Evolutionary conservation across 2,797 vertebrate species (phyloP).

Genomic region (Myripristis murdjan): DNA sequence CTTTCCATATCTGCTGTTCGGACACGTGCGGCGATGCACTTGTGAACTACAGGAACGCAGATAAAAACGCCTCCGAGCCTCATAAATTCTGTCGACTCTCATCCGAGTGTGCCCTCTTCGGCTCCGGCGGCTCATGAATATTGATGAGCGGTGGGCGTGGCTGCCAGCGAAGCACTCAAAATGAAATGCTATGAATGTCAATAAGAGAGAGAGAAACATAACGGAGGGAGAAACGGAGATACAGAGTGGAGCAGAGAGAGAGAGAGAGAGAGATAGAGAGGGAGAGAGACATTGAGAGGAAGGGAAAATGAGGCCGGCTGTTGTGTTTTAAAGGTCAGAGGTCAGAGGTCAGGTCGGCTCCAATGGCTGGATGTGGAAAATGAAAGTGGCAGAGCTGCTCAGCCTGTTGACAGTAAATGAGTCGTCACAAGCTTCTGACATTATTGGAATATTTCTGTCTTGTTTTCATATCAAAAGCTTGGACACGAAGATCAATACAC

Average conservation of each 20-base stretch:
- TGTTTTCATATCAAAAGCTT: neutral
- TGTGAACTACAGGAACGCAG: too few species aligned
- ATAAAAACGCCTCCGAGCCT: neutral
- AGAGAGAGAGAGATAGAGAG: neutral
- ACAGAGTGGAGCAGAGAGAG: neutral
- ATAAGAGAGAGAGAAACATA: constrained; percentile 24
- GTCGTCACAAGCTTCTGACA: too few species aligned
- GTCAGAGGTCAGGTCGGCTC: constrained; percentile 40
- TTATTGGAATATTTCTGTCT: too few species aligned
- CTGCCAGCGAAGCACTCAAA: neutral
- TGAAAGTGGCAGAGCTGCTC: too few species aligned
- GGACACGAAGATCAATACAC: constrained; percentile 2
- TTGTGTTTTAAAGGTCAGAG: constrained; percentile 57
- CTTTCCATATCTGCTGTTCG: neutral
- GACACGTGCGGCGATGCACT: constrained; percentile 36
- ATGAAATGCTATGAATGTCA: constrained; percentile 44
- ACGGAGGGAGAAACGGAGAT: too few species aligned
- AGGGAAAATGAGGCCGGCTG: neutral
- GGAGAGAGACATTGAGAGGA: too few species aligned
- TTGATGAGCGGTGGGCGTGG: constrained; percentile 64
- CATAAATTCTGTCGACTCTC: constrained; percentile 43
- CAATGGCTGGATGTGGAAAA: too few species aligned
- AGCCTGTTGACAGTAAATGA: too few species aligned
- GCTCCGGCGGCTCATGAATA: constrained; percentile 57
- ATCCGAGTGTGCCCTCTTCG: constrained; percentile 18